Evolutionary conservation across 2,113 vertebrate species (phyloP).

Genomic region (Tichodroma muraria): DNA sequence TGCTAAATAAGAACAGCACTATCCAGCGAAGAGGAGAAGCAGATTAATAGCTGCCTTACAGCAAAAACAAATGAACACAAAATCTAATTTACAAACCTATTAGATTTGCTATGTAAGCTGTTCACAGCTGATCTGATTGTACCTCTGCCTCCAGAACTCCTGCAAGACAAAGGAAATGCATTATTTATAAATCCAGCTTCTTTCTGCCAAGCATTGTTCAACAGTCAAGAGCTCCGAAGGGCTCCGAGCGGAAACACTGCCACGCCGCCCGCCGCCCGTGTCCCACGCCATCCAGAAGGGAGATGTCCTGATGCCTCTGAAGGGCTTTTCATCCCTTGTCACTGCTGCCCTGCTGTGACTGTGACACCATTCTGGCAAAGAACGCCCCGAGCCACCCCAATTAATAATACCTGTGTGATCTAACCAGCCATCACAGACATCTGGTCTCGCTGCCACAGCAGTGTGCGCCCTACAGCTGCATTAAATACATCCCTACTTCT

Average conservation of each 20-base stretch:
- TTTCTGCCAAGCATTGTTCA: conserved; percentile 64
- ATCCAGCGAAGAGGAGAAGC: conserved; percentile 67
- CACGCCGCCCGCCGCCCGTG: rapidly evolving
- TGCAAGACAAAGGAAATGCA: conserved; percentile 80
- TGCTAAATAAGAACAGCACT: conserved; percentile 69
- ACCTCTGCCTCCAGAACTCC: conserved; percentile 84
- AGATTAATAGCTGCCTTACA: conserved; percentile 81
- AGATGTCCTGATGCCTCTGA: background rate
- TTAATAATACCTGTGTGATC: background rate
- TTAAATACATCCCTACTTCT: background rate
- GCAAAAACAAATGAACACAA: conserved; percentile 81
- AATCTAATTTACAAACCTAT: conserved; percentile 89
- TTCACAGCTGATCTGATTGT: conserved; percentile 83
- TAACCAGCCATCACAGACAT: conserved; percentile 2
- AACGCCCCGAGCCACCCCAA: background rate
- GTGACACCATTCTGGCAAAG: background rate
- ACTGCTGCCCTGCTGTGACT: background rate
- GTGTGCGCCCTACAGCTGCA: background rate
- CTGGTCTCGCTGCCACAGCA: background rate
- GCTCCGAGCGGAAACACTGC: background rate
- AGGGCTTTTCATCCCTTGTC: background rate
- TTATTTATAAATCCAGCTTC: conserved; percentile 76
- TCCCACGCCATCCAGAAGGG: background rate
- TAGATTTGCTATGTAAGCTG: conserved; percentile 82
- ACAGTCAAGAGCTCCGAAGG: conserved; percentile 33